These are phyloP conservation scores for Brienomyrus longianalis DNA, from an alignment of 2,113 vertebrate genomes.

Conservation along the genomic window DNA sequence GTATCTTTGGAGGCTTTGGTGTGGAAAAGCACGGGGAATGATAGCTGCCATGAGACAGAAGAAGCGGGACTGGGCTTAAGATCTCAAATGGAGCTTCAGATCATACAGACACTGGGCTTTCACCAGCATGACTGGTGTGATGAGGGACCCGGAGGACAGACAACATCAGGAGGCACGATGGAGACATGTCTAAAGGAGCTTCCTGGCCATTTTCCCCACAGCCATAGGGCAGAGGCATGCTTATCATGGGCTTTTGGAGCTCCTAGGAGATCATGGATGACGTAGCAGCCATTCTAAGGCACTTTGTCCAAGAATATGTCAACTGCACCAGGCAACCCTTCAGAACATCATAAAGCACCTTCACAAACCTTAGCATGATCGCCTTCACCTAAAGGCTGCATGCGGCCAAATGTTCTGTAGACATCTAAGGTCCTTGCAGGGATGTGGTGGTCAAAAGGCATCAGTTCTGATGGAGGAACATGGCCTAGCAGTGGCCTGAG, in stretches of 20 bases:
- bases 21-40: neutral
- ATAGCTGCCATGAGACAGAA: neutral
- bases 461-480: neutral
- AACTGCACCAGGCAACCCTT: neutral
- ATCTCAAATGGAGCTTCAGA: neutral
- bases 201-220: neutral
- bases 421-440: neutral
- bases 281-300: neutral
- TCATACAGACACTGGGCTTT: neutral
- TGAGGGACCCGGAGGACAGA: neutral
- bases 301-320: neutral
- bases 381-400: neutral
- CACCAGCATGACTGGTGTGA: neutral
- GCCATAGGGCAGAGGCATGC: neutral
- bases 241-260: neutral
- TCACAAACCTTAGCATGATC: neutral
- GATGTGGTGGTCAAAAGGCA: neutral
- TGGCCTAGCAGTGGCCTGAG: neutral
- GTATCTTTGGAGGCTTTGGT: neutral
- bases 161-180: neutral
- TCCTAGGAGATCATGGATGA: neutral
- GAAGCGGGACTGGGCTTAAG: neutral
- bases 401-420: neutral
- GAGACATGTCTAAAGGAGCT: neutral
- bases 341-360: neutral